Conservation (phyloP, 2,113 vertebrate genomes). For the Aldabrachelys gigantea region DNA sequence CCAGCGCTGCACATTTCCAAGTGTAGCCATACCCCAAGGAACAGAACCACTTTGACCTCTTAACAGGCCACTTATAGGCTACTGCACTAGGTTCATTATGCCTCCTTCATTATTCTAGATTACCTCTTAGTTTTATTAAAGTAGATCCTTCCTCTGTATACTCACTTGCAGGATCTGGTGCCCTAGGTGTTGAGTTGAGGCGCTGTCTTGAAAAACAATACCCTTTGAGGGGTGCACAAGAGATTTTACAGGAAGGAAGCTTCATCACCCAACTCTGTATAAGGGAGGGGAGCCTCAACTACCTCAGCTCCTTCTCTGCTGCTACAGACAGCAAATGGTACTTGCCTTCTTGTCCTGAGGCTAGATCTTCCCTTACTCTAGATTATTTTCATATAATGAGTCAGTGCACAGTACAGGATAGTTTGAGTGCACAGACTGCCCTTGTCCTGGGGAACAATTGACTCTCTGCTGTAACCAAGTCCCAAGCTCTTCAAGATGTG, state of each 20-base stretch:
- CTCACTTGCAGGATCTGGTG: background rate
- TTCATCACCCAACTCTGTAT: background rate
- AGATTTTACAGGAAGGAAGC: background rate
- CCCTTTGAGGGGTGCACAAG: background rate
- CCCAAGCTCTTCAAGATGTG: background rate
- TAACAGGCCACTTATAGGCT: conserved; percentile 24
- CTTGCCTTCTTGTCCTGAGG: background rate
- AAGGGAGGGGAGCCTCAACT: background rate
- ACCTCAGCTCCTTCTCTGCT: background rate
- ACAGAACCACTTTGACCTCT: conserved; percentile 12
- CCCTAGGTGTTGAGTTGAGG: background rate
- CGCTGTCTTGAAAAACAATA: background rate
- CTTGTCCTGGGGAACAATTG: background rate
- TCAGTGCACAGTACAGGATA: background rate
- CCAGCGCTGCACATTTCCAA: too few species aligned
- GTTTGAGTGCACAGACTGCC: background rate
- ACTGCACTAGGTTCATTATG: background rate
- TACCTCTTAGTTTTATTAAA: background rate
- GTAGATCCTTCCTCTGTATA: background rate
- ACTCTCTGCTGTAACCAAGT: background rate
- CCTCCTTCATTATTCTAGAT: background rate
- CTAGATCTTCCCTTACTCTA: background rate
- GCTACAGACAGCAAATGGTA: background rate
- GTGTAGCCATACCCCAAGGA: background rate
- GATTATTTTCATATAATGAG: background rate